A percentile compares a stretch with the other conserved stretches of the same genome.
These are phyloP conservation scores for Bos taurus DNA, from an alignment of 2,113 vertebrate genomes.

Conservation along the genomic window DNA sequence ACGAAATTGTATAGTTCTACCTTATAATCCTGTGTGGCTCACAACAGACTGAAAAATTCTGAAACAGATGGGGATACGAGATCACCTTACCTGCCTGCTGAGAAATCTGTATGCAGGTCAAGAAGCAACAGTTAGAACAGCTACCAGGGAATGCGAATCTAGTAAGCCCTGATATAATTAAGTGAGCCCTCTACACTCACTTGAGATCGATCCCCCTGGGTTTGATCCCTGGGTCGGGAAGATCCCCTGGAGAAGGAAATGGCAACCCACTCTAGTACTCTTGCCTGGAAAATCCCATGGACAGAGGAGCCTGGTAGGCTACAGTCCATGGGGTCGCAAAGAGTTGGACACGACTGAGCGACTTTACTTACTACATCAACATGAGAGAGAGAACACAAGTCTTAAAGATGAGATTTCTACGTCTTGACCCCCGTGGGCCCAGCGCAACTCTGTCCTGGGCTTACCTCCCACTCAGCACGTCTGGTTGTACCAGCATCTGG, in stretches of 20 bases:
- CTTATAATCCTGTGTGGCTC: background rate
- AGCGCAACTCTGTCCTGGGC: background rate
- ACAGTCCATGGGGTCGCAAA: too few relatives aligned
- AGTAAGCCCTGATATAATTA: background rate
- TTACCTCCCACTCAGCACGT: background rate
- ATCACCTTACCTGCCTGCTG: background rate
- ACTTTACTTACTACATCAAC: background rate
- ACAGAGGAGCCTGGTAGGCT: too few relatives aligned
- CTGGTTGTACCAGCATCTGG: background rate
- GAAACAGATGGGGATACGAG: background rate
- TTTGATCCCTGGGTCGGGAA: too few relatives aligned
- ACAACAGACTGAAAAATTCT: background rate
- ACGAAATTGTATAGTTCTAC: background rate
- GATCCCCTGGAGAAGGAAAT: too few relatives aligned
- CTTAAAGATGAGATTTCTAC: background rate
- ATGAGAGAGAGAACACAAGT: background rate
- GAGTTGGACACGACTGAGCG: too few relatives aligned
- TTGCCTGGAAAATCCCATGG: too few relatives aligned
- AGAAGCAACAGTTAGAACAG: background rate
- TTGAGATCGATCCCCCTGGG: too few relatives aligned
- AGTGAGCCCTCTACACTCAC: too few relatives aligned
- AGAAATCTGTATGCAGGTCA: background rate
- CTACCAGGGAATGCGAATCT: background rate
- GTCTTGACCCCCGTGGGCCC: fast-evolving
- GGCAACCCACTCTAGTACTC: too few relatives aligned